Evolutionary conservation across 2,888 invertebrate genomes (phyloP).

Genomic region (Hydriomena furcata): DNA sequence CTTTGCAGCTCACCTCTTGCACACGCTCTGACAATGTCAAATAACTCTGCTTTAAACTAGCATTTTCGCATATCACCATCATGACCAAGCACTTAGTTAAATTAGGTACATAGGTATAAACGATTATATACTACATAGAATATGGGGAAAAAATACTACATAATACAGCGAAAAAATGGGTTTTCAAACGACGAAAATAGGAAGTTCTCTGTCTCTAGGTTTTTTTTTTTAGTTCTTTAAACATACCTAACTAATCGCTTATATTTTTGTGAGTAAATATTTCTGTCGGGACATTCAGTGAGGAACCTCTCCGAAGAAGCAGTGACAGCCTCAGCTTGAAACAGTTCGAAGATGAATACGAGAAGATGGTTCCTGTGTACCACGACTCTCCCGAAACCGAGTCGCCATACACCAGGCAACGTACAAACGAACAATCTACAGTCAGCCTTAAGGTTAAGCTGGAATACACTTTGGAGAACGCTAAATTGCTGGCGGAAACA

Average conservation of each 20-base stretch:
- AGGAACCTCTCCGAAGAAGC: conserved; percentile 30
- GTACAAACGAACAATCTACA: conserved; percentile 31
- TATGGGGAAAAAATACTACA: too few species aligned
- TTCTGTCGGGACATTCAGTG: conserved; percentile 29
- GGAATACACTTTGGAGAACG: conserved; percentile 52
- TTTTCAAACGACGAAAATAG: too few species aligned
- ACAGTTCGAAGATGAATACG: conserved; percentile 39
- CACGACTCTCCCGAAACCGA: conserved; percentile 23
- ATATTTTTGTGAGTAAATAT: background rate
- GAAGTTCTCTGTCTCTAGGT: too few species aligned
- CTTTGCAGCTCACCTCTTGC: too few species aligned
- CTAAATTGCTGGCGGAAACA: conserved; percentile 50
- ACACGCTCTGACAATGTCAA: too few species aligned
- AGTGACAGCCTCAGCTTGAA: conserved; percentile 31
- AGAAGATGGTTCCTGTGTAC: conserved; percentile 30
- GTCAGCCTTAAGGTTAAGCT: conserved; percentile 50
- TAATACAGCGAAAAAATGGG: too few species aligned
- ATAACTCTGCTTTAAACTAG: too few species aligned
- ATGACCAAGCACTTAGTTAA: background rate
- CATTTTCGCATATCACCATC: background rate
- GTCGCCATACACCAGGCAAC: background rate
- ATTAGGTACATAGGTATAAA: background rate
- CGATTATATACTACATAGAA: background rate
- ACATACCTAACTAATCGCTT: too few species aligned
- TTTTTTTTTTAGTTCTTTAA: too few species aligned